Evolutionary conservation across 2,888 invertebrate species (phyloP).

Genomic region (Euzetes globulus): DNA sequence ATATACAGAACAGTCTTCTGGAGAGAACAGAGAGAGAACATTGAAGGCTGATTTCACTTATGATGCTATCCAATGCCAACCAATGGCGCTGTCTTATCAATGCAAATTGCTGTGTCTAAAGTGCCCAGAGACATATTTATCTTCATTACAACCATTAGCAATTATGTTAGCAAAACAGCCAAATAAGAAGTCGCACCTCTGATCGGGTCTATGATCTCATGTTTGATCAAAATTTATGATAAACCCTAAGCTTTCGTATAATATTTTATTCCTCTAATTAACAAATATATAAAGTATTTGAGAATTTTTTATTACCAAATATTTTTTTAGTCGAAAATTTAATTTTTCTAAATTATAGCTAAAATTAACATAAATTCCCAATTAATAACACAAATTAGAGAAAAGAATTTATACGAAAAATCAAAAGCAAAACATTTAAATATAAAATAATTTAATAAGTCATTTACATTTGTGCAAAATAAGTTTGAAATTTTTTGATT

Average conservation of each 20-base stretch:
- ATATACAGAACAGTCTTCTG: background rate
- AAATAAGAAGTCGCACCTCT: slow-evolving; percentile 25
- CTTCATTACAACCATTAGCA: slow-evolving; percentile 23
- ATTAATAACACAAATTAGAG: background rate
- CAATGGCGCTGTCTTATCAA: slow-evolving; percentile 14
- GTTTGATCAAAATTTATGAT: slow-evolving; percentile 14
- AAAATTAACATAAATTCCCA: slow-evolving; percentile 1
- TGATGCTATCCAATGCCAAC: background rate
- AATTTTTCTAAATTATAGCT: background rate
- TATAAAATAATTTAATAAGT: background rate
- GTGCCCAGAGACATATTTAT: slow-evolving; percentile 11
- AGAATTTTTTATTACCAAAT: background rate
- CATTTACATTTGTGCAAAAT: too few species aligned
- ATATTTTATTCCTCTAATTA: slow-evolving; percentile 10
- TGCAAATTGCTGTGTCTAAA: slow-evolving; percentile 2
- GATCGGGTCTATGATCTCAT: slow-evolving; percentile 28
- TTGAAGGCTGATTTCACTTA: slow-evolving; percentile 10
- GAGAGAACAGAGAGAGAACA: background rate
- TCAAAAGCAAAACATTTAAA: background rate
- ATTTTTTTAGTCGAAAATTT: background rate
- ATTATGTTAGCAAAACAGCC: slow-evolving; percentile 4
- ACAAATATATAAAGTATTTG: background rate
- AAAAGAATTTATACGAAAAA: background rate
- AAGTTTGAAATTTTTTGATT: too few species aligned
- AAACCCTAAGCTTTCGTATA: background rate